Conservation (phyloP, 2,113 vertebrate genomes). For the Acanthochromis polyacanthus region DNA sequence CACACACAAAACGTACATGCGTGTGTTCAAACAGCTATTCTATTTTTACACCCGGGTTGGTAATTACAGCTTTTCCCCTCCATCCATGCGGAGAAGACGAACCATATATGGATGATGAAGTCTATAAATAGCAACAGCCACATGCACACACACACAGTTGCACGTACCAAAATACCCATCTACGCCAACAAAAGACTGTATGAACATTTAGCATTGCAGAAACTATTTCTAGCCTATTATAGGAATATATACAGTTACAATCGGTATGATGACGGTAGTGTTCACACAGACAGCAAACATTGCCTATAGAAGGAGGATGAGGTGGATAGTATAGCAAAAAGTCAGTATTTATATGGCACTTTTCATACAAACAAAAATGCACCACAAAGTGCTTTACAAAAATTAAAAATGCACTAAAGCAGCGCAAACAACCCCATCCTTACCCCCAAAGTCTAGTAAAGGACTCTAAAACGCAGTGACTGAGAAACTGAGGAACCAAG, state of each 20-base stretch:
- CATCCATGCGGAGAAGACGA: conserved; percentile 48
- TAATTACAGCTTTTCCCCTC: conserved; percentile 57
- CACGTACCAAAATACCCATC: conserved; percentile 20
- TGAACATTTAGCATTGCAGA: conserved; percentile 38
- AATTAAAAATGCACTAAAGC: no score
- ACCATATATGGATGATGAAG: conserved; percentile 25
- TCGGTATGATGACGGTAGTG: neutral
- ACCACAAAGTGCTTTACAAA: no score
- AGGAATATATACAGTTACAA: neutral
- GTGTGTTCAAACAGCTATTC: conserved; percentile 42
- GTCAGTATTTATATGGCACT: no score
- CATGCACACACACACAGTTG: conserved; percentile 11
- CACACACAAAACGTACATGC: conserved; percentile 24
- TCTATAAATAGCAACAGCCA: conserved; percentile 54
- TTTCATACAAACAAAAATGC: no score
- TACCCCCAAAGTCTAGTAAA: no score
- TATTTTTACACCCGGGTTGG: conserved; percentile 59
- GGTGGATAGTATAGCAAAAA: no score
- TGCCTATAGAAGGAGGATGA: neutral
- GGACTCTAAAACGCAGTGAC: no score
- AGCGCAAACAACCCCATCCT: no score
- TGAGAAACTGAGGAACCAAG: no score
- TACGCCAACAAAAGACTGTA: neutral
- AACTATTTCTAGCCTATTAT: conserved; percentile 3
- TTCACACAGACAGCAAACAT: conserved; percentile 1